phyloP scores from a whole-genome alignment of 1,140 invertebrate species.

The Drosophila quadrilineata region DNA sequence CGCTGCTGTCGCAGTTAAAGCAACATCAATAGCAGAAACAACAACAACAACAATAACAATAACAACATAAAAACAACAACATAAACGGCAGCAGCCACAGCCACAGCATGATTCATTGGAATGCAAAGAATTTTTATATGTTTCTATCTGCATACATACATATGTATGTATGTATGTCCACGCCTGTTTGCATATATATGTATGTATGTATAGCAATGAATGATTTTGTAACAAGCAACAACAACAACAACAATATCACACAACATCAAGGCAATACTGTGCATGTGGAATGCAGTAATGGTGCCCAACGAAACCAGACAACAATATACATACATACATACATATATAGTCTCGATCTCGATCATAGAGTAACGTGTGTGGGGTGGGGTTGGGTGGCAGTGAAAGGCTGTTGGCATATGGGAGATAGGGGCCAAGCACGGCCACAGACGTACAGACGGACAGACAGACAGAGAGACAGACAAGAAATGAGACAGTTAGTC shows the following conservation, averaged over 20 bases:
- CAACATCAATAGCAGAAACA: slow-evolving; percentile 44
- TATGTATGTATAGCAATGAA: slow-evolving; percentile 74
- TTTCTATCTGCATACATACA: slow-evolving; percentile 64
- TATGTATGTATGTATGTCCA: slow-evolving; percentile 16
- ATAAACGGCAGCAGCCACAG: no score
- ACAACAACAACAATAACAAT: slow-evolving; percentile 35
- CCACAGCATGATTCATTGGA: slow-evolving; percentile 72
- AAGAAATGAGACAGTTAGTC: no score
- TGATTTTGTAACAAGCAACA: slow-evolving; percentile 72
- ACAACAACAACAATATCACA: slow-evolving; percentile 50
- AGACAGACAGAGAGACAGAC: slow-evolving; percentile 27
- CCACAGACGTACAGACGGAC: slow-evolving; percentile 36
- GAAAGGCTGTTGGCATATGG: neutral
- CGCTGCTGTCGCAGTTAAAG: slow-evolving; percentile 56
- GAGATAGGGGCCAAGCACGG: neutral
- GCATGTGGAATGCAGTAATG: slow-evolving; percentile 77
- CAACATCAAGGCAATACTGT: slow-evolving; percentile 76
- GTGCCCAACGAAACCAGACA: slow-evolving; percentile 59
- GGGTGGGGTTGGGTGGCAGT: neutral
- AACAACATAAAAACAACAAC: slow-evolving; percentile 52
- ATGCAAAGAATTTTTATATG: slow-evolving; percentile 79
- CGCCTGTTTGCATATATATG: slow-evolving; percentile 41
- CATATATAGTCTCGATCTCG: no score
- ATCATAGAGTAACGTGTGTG: neutral
- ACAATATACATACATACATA: no score